These are phyloP conservation scores for Neoscelio sp. DNA, from an alignment of 2,888 invertebrate genomes.

Conservation along the genomic window DNA sequence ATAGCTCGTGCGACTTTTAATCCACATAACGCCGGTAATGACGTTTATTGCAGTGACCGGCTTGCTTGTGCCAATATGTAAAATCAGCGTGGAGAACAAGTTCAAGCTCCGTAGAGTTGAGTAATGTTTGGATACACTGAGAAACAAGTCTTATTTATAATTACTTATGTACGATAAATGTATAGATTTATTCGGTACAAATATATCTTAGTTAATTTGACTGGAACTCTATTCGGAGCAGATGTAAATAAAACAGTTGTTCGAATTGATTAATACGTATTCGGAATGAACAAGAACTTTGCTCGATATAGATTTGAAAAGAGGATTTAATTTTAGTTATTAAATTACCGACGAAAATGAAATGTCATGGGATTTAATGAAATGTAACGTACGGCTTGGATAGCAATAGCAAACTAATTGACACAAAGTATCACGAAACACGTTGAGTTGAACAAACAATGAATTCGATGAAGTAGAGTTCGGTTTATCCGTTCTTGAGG, in stretches of 20 bases:
- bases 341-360: too few relatives aligned
- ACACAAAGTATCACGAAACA: constrained; percentile 35
- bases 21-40: constrained; percentile 11
- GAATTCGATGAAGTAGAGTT: constrained; percentile 38
- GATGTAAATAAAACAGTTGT: too few relatives aligned
- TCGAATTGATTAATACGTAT: too few relatives aligned
- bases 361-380: neutral
- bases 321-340: too few relatives aligned
- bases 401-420: constrained; percentile 56
- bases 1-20: constrained; percentile 8
- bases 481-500: constrained; percentile 77
- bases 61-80: constrained; percentile 10
- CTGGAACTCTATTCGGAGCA: too few relatives aligned
- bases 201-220: too few relatives aligned
- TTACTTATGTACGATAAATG: neutral
- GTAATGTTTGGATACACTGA: too few relatives aligned
- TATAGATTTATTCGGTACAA: neutral
- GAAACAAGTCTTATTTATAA: too few relatives aligned
- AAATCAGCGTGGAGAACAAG: neutral
- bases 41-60: constrained; percentile 18
- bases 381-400: constrained; percentile 21
- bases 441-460: constrained; percentile 49
- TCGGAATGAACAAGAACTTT: too few relatives aligned
- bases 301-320: too few relatives aligned
- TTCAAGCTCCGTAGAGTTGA: too few relatives aligned